These are phyloP conservation scores for Crenichthys baileyi DNA, from an alignment of 2,797 vertebrate genomes.

Conservation along the genomic window DNA sequence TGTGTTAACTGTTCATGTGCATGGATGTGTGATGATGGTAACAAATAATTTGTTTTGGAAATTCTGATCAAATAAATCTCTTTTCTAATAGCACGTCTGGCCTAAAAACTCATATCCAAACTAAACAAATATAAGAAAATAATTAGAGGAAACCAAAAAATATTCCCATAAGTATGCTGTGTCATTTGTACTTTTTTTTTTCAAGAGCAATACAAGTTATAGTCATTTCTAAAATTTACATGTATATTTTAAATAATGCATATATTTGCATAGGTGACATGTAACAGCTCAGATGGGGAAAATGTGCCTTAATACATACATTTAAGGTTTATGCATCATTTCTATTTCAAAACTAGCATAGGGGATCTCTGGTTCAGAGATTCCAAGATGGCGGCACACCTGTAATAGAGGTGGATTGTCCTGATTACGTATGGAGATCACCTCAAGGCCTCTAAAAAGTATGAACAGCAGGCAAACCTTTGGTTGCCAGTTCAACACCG, in stretches of 20 bases:
- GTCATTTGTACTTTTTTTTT: neutral
- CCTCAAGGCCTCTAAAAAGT: slow-evolving; percentile 64
- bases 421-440: slow-evolving; percentile 73
- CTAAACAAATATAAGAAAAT: slow-evolving; percentile 17
- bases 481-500: slow-evolving; percentile 62
- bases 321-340: slow-evolving; percentile 6
- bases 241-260: neutral
- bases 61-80: slow-evolving; percentile 14
- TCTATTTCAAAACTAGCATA: slow-evolving; percentile 13
- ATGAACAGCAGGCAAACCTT: slow-evolving; percentile 46
- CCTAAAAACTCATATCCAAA: slow-evolving; percentile 15
- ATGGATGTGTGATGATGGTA: slow-evolving; percentile 16
- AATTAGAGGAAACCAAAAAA: neutral
- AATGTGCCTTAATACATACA: neutral
- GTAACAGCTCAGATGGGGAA: neutral
- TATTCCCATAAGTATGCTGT: slow-evolving; percentile 5
- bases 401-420: slow-evolving; percentile 73
- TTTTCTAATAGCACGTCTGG: slow-evolving; percentile 8
- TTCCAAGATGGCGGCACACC: slow-evolving; percentile 76
- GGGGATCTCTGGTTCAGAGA: slow-evolving; percentile 43
- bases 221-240: neutral
- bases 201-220: neutral
- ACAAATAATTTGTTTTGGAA: slow-evolving; percentile 39
- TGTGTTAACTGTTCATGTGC: slow-evolving; percentile 7
- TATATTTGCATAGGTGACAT: slow-evolving; percentile 1